phyloP scores from a whole-genome alignment of 1,140 invertebrate genomes.

The Phenacoccus solenopsis region DNA sequence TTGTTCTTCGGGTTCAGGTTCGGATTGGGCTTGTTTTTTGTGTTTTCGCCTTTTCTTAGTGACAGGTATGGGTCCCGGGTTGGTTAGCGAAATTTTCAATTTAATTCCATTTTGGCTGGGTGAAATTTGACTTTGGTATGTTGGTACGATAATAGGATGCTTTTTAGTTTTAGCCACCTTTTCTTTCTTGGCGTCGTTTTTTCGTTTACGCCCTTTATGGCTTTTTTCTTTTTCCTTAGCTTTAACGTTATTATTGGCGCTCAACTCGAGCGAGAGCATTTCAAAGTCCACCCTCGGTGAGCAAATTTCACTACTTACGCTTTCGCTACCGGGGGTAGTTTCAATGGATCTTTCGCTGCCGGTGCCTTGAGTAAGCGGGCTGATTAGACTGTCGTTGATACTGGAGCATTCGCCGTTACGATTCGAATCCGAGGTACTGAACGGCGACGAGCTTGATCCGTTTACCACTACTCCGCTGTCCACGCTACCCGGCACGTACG shows the following conservation, averaged over 20 bases:
- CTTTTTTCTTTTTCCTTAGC: constrained; percentile 16
- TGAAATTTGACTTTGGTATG: constrained; percentile 43
- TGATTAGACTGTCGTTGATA: constrained; percentile 23
- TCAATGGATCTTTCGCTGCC: constrained; percentile 23
- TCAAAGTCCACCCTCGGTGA: constrained; percentile 27
- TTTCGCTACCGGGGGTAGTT: constrained; percentile 25
- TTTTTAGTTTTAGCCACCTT: constrained; percentile 21
- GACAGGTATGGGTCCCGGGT: constrained; percentile 21
- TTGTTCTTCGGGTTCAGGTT: constrained; percentile 37
- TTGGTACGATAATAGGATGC: constrained; percentile 27
- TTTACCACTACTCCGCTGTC: constrained; percentile 7
- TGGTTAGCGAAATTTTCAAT: constrained; percentile 40
- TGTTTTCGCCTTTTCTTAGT: constrained; percentile 27
- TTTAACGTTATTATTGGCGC: constrained; percentile 1
- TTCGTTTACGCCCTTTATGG: constrained; percentile 26
- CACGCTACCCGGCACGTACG: background rate
- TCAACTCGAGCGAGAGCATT: constrained; percentile 9
- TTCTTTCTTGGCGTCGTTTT: constrained; percentile 21
- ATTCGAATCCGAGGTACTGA: constrained; percentile 6
- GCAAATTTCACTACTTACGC: constrained; percentile 29
- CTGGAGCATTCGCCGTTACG: constrained; percentile 24
- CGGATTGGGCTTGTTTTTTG: constrained; percentile 25
- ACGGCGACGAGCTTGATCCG: constrained; percentile 11
- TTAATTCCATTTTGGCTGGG: constrained; percentile 48
- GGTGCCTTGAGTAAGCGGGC: constrained; percentile 21